These are phyloP conservation scores for Girardia tigrina DNA, from an alignment of 2,888 invertebrate genomes.

Conservation along the genomic window DNA sequence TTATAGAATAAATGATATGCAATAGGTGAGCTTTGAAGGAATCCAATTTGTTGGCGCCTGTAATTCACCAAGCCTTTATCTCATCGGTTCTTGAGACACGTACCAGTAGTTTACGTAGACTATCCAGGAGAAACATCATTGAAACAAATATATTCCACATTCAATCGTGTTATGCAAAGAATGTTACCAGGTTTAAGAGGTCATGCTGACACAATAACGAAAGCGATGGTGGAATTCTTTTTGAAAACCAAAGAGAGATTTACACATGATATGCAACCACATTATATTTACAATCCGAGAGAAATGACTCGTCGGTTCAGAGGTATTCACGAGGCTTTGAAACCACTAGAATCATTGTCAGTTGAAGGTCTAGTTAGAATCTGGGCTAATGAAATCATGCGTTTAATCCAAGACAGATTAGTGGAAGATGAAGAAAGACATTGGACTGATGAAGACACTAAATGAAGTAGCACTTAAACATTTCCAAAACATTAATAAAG, in stretches of 20 bases:
- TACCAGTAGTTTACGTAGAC: conserved; percentile 95
- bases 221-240: conserved; percentile 97
- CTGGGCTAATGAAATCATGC: conserved; percentile 95
- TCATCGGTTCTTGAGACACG: conserved; percentile 71
- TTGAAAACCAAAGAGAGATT: conserved; percentile 82
- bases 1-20: conserved; percentile 61
- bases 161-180: conserved; percentile 90
- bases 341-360: conserved; percentile 74
- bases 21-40: conserved; percentile 87
- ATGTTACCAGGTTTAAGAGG: conserved; percentile 77
- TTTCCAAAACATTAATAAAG: conserved; percentile 74
- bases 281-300: conserved; percentile 91
- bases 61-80: conserved; percentile 96
- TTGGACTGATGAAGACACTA: conserved; percentile 97
- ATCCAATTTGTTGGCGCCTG: conserved; percentile 99
- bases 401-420: conserved; percentile 51
- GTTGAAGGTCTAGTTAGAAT: conserved; percentile 89
- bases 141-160: conserved; percentile 90
- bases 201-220: conserved; percentile 86
- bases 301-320: conserved; percentile 99
- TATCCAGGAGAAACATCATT: conserved; percentile 94
- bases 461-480: conserved; percentile 65
- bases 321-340: conserved; percentile 92
- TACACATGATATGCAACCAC: conserved; percentile 99
- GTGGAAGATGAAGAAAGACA: conserved; percentile 82